These are phyloP conservation scores for Scomberomorus guttatus DNA, from an alignment of 2,797 vertebrate species.

Conservation along the genomic window DNA sequence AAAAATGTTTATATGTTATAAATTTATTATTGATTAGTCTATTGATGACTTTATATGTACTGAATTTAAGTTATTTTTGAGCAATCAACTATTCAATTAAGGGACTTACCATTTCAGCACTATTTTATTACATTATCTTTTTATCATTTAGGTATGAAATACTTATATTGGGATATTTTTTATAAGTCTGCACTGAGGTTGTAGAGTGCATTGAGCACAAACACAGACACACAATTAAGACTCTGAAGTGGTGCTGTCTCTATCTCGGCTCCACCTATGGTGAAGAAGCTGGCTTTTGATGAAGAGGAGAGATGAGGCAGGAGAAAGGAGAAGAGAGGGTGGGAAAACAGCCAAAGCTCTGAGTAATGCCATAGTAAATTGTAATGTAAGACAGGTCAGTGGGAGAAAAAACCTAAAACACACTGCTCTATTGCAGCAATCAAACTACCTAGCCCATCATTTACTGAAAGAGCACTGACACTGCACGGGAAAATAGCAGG, in stretches of 20 bases:
- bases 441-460: constrained; percentile 55
- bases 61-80: not conserved
- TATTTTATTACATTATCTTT: not conserved
- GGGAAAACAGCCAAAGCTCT: constrained; percentile 58
- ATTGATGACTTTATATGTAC: not conserved
- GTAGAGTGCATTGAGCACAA: not conserved
- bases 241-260: constrained; percentile 14
- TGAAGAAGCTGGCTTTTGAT: constrained; percentile 29
- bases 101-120: not conserved
- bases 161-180: not conserved
- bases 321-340: constrained; percentile 6
- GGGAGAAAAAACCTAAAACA: constrained; percentile 32
- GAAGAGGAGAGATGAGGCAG: constrained; percentile 29
- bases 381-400: constrained; percentile 61
- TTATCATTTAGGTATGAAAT: not conserved
- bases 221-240: not conserved
- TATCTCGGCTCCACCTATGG: constrained; percentile 23
- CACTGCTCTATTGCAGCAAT: constrained; percentile 61
- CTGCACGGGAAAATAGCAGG: constrained; percentile 32
- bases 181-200: not conserved
- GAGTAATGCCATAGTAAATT: constrained; percentile 72
- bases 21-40: not conserved
- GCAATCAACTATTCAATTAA: not conserved
- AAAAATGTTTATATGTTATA: too few relatives aligned
- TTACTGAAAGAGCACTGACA: constrained; percentile 61